Evolutionary conservation across 2,797 vertebrate species (phyloP).

Genomic region (Tadarida brasiliensis): DNA sequence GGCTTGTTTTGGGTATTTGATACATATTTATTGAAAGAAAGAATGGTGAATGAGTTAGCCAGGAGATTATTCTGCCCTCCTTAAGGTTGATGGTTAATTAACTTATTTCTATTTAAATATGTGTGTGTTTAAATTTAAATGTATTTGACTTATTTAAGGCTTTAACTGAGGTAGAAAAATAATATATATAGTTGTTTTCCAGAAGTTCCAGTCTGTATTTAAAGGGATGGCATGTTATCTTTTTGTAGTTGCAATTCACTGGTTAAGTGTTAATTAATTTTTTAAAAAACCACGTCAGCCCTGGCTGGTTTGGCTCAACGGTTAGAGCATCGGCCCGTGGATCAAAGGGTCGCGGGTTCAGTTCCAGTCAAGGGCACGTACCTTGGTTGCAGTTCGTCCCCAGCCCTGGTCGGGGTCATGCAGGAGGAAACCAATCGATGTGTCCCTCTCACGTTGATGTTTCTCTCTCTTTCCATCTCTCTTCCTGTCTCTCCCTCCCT

Average conservation of each 20-base stretch:
- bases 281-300: not conserved
- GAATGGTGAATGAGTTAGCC: not conserved
- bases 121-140: not conserved
- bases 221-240: slow-evolving; percentile 8
- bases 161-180: slow-evolving; percentile 44
- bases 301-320: no score
- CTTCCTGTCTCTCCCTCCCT: no score
- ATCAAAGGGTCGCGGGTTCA: no score
- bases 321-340: no score
- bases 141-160: not conserved
- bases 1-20: not conserved
- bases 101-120: not conserved
- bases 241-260: slow-evolving; percentile 41
- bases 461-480: no score
- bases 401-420: no score
- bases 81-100: not conserved
- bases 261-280: slow-evolving; percentile 3
- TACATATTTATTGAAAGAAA: slow-evolving; percentile 39
- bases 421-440: no score
- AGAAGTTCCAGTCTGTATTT: slow-evolving; percentile 6
- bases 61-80: slow-evolving; percentile 23
- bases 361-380: no score
- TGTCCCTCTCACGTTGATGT: no score
- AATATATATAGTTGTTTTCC: not conserved
- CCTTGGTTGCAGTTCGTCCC: no score